A percentile compares a stretch with the other conserved stretches of the same genome.
Evolutionary conservation across 1,140 invertebrate species (phyloP).

Genomic region (Drosophila varians): DNA sequence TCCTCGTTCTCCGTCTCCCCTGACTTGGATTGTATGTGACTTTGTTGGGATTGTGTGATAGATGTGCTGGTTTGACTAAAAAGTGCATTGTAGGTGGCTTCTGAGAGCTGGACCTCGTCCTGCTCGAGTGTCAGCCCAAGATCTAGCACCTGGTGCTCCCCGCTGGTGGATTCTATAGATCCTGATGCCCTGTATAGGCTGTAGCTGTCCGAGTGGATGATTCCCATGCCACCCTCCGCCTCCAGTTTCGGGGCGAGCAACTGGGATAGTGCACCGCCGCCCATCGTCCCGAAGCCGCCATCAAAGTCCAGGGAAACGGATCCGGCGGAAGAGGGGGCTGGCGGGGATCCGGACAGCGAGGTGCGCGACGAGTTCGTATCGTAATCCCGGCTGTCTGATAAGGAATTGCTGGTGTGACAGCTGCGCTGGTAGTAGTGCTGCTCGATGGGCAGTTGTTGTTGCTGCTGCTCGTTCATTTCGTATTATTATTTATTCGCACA

Average conservation of each 20-base stretch:
- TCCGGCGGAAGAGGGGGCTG: conserved; percentile 34
- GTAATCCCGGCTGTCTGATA: conserved; percentile 79
- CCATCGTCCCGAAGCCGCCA: conserved; percentile 28
- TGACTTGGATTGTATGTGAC: conserved; percentile 10
- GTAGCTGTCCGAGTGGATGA: conserved; percentile 31
- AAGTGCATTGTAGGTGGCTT: conserved; percentile 41
- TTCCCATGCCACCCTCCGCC: conserved; percentile 7
- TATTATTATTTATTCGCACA: conserved; percentile 56
- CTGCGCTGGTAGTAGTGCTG: conserved; percentile 42
- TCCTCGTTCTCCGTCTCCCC: conserved; percentile 12
- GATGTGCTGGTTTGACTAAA: conserved; percentile 9
- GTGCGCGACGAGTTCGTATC: conserved; percentile 75
- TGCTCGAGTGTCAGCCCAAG: conserved; percentile 61
- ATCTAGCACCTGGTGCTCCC: conserved; percentile 81
- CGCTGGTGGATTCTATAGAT: conserved; percentile 22
- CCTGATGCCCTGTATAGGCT: conserved; percentile 43
- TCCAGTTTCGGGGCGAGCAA: conserved; percentile 53
- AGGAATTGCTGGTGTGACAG: conserved; percentile 63
- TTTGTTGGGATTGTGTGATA: conserved; percentile 14
- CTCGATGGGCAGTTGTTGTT: conserved; percentile 42
- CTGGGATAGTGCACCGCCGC: conserved; percentile 28
- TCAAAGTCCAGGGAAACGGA: conserved; percentile 43
- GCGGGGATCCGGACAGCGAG: conserved; percentile 65
- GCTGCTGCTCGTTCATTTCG: conserved; percentile 65
- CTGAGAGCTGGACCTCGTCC: conserved; percentile 37